Evolutionary conservation across 2,888 invertebrate species (phyloP).

Genomic region (Lapara coniferarum): DNA sequence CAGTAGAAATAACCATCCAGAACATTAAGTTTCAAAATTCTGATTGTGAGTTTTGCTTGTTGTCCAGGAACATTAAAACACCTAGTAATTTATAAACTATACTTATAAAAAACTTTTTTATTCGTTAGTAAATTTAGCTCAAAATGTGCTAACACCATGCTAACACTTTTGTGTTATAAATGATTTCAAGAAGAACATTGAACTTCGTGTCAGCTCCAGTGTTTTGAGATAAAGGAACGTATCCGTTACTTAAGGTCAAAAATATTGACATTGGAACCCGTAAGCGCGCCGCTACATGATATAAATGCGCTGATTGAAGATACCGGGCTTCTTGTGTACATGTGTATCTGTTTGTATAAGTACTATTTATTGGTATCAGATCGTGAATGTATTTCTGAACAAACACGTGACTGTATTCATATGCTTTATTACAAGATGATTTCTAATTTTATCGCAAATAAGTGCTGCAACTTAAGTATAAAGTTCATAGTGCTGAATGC

Average conservation of each 20-base stretch:
- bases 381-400: conserved; percentile 12
- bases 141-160: no score
- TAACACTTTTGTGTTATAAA: neutral
- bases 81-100: no score
- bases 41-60: no score
- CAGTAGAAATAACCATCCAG: no score
- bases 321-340: neutral
- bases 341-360: neutral
- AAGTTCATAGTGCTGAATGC: no score
- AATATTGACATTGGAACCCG: conserved; percentile 23
- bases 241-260: conserved; percentile 24
- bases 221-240: conserved; percentile 29
- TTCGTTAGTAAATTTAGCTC: no score
- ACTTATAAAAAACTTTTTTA: no score
- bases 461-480: no score
- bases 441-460: neutral
- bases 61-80: no score
- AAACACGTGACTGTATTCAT: conserved; percentile 44
- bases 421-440: neutral
- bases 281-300: conserved; percentile 9
- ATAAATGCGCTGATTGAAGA: conserved; percentile 25
- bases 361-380: no score
- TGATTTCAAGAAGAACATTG: conserved; percentile 47
- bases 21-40: no score
- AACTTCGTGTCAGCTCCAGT: conserved; percentile 39